Percentiles rank a stretch among this genome's conserved stretches.
Evolutionary conservation across 1,140 invertebrate species (phyloP).

Genomic region (Drosophila kohkoa): DNA sequence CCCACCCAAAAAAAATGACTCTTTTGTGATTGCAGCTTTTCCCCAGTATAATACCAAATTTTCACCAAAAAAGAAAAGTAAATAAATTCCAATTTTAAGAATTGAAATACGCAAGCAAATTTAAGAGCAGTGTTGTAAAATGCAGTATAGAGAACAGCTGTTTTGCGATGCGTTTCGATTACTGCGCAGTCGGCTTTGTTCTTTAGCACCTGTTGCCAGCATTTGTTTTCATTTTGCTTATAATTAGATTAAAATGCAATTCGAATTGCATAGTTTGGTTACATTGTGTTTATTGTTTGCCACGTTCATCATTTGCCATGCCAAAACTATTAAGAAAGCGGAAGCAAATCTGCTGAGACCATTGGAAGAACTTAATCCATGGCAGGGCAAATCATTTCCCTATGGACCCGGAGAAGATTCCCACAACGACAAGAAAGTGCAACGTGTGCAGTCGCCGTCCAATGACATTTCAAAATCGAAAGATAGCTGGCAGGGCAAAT

Average conservation of each 20-base stretch:
- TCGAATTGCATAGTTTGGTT: slow-evolving; percentile 16
- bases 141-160: slow-evolving; percentile 46
- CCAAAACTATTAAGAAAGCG: slow-evolving; percentile 67
- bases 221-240: slow-evolving; percentile 43
- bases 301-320: slow-evolving; percentile 9
- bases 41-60: slow-evolving; percentile 30
- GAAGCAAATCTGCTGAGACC: slow-evolving; percentile 45
- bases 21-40: slow-evolving; percentile 33
- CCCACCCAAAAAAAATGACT: not conserved
- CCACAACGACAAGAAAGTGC: slow-evolving; percentile 27
- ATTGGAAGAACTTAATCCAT: slow-evolving; percentile 19
- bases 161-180: slow-evolving; percentile 33
- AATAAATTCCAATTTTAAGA: slow-evolving; percentile 18
- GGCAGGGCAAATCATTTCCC: slow-evolving; percentile 51
- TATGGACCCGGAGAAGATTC: slow-evolving; percentile 34
- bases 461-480: not conserved
- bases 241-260: slow-evolving; percentile 53
- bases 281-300: slow-evolving; percentile 31
- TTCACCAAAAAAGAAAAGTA: slow-evolving; percentile 18
- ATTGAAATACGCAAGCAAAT: not conserved
- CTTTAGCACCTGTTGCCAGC: slow-evolving; percentile 44
- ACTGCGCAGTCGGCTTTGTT: slow-evolving; percentile 60
- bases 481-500: slow-evolving; percentile 56
- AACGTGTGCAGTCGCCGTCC: slow-evolving; percentile 36
- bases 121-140: slow-evolving; percentile 50